Percentiles rank a stretch among this genome's conserved stretches.
phyloP scores from a whole-genome alignment of 2,113 vertebrate species.

The Uria lomvia region DNA sequence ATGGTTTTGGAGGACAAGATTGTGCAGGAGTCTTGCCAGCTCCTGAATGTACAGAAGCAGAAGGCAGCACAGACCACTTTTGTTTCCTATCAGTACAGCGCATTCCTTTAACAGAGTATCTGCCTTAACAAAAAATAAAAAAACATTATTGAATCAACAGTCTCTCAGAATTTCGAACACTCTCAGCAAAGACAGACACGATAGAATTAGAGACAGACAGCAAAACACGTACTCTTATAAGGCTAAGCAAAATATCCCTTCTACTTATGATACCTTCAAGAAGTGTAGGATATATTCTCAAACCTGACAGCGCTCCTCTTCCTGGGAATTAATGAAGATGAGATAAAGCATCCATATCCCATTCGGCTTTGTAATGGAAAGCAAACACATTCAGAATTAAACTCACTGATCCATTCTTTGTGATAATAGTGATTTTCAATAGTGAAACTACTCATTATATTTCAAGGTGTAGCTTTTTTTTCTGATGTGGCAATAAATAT shows the following conservation, averaged over 20 bases:
- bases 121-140: neutral
- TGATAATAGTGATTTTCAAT: neutral
- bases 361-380: neutral
- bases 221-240: neutral
- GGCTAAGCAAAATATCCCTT: neutral
- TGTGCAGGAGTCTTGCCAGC: neutral
- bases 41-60: neutral
- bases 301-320: neutral
- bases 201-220: neutral
- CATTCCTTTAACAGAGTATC: neutral
- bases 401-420: neutral
- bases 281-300: neutral
- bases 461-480: neutral
- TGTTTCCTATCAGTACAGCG: rapidly evolving
- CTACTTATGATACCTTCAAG: neutral
- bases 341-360: neutral
- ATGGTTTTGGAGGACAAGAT: neutral
- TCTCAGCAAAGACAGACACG: neutral
- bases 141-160: neutral
- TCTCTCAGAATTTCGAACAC: neutral
- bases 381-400: neutral
- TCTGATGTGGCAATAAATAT: neutral
- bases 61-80: neutral
- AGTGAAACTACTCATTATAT: neutral
- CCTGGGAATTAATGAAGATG: neutral